Percentiles rank a stretch among this genome's conserved stretches.
Conservation (phyloP, 2,797 vertebrate species). For the Arnoldichthys spilopterus region DNA sequence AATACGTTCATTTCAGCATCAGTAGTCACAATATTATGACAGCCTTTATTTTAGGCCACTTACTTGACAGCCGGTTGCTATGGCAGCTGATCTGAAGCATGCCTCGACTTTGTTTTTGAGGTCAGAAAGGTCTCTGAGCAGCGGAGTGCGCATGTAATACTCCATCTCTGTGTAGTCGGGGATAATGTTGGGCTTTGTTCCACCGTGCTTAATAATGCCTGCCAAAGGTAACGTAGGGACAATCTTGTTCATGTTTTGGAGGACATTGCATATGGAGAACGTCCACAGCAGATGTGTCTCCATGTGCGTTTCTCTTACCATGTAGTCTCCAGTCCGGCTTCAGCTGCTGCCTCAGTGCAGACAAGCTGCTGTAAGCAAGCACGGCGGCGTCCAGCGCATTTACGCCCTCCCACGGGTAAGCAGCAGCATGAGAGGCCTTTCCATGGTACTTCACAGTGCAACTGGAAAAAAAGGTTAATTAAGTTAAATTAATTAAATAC, state of each 20-base stretch:
- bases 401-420: slow-evolving; percentile 89
- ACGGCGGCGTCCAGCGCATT: slow-evolving; percentile 93
- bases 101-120: slow-evolving; percentile 84
- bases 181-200: slow-evolving; percentile 89
- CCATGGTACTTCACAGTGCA: slow-evolving; percentile 88
- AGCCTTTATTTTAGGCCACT: slow-evolving; percentile 54
- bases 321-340: slow-evolving; percentile 90
- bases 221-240: slow-evolving; percentile 22
- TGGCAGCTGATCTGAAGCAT: slow-evolving; percentile 87
- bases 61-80: slow-evolving; percentile 88
- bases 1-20: background rate
- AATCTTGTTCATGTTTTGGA: background rate
- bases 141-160: slow-evolving; percentile 85
- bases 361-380: slow-evolving; percentile 90
- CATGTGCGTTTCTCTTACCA: slow-evolving; percentile 63
- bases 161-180: slow-evolving; percentile 85
- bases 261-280: background rate
- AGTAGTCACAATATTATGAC: background rate
- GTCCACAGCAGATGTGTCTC: background rate
- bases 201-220: slow-evolving; percentile 92
- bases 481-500: too few relatives aligned
- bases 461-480: slow-evolving; percentile 65
- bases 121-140: slow-evolving; percentile 78
- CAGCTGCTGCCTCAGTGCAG: slow-evolving; percentile 89
- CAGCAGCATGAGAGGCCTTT: slow-evolving; percentile 87